phyloP scores from a whole-genome alignment of 1,140 invertebrate genomes.

The Heliconius eleuchia region DNA sequence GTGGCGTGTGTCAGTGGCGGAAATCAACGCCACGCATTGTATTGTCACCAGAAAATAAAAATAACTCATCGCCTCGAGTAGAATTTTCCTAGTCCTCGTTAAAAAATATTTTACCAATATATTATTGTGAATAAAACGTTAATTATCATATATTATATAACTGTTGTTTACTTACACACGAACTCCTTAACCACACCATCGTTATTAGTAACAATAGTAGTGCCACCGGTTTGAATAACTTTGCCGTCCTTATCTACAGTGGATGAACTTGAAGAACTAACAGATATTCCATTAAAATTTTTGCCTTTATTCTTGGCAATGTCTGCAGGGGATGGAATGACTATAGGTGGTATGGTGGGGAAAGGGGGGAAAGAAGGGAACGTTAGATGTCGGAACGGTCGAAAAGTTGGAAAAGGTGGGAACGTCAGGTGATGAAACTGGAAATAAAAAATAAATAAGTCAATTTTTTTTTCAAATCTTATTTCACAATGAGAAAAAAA shows the following conservation, averaged over 20 bases:
- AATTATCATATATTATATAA: not conserved
- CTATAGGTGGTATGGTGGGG: slow-evolving; percentile 32
- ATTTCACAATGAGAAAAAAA: not conserved
- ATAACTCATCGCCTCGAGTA: too few species aligned
- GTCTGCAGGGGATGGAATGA: slow-evolving; percentile 31
- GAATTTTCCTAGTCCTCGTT: too few species aligned
- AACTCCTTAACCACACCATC: slow-evolving; percentile 49
- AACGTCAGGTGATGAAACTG: slow-evolving; percentile 25
- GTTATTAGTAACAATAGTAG: slow-evolving; percentile 48
- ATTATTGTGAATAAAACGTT: too few species aligned
- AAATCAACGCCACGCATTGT: too few species aligned
- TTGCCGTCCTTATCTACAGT: slow-evolving; percentile 47
- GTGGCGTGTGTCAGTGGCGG: too few species aligned
- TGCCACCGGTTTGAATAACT: slow-evolving; percentile 40
- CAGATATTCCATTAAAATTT: slow-evolving; percentile 44
- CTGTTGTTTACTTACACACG: slow-evolving; percentile 31
- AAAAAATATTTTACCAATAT: too few species aligned
- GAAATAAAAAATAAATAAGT: slow-evolving; percentile 23
- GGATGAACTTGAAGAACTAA: slow-evolving; percentile 40
- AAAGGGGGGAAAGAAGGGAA: slow-evolving; percentile 24
- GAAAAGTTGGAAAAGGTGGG: slow-evolving; percentile 22
- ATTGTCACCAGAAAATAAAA: too few species aligned
- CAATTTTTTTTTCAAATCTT: not conserved
- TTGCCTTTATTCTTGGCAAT: slow-evolving; percentile 40
- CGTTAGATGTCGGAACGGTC: slow-evolving; percentile 11